Base-by-base conservation (phyloP, 1,140 invertebrate genomes). In the Eumeta japonica region DNA sequence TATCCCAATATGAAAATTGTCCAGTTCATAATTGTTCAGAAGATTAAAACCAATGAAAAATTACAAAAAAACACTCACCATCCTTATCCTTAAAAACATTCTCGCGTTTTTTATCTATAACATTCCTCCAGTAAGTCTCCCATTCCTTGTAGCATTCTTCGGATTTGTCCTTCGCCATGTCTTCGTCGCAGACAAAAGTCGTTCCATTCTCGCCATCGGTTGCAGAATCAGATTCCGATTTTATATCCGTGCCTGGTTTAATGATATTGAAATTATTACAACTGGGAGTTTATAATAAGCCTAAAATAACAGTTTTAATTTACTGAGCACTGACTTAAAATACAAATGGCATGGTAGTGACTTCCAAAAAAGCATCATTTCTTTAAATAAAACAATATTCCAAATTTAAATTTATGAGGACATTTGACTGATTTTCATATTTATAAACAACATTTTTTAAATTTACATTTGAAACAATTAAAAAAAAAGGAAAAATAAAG, bases 111-210 rank as follows among this genome's bases (percentile, higher is more conserved):
- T 24, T n/a, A 24, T 24, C 20, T 5, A 24, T 24, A 24, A 24
- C 20, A 7, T n/a, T 35, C 2, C 45, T 41, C 63, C 62, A 71
- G 30, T 58, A 67, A 13, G 50, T 53, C 18, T 50, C 38, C 66
- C 66, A 71, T 9, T 58, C 60, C 33, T 52, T 47, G 35, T 55
- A 67, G 0, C 41, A 41, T 33, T 66, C 60, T 30, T 67, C 62
- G 0, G 62, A 62, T 31, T 62, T 66, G 27, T 67, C 62, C 14
- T 51, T 45, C 7, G 33, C 66, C 3, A 71, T 43, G 41, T 61
- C 63, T 15, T 65, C 62, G 41, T 65, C 56, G 0, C 58, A 55
- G 27, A 55, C 60, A 1, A 18, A 37, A n/a, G 61, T 39, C 56
- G 58, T 61, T 24, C 20, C 20, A 5, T 5, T n/a, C 31, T 63